Evolutionary conservation across 2,797 vertebrate genomes (phyloP).

Genomic region (Sphenopsis melanotis): DNA sequence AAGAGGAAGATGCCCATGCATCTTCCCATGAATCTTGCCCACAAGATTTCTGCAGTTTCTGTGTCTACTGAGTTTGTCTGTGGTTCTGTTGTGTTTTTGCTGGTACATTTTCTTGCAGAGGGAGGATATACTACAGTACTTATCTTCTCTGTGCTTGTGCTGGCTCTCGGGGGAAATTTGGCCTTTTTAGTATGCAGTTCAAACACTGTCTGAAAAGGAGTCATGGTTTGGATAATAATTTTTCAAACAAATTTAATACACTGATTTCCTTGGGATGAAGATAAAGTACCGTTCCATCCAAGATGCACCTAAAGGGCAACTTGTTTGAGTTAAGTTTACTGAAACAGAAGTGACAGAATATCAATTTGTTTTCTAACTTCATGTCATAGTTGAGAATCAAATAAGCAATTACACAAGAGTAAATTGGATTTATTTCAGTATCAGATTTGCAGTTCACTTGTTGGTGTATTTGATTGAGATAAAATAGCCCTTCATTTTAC

Average conservation of each 20-base stretch:
- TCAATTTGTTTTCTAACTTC: conserved; percentile 71
- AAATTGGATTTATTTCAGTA: conserved; percentile 72
- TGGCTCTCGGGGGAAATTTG: background rate
- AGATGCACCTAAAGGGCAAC: conserved; percentile 59
- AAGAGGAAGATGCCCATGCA: background rate
- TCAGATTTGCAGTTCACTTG: conserved; percentile 45
- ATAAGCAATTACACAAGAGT: conserved; percentile 69
- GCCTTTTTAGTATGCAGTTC: conserved; percentile 24
- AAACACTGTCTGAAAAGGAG: conserved; percentile 14
- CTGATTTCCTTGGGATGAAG: conserved; percentile 64
- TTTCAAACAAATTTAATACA: conserved; percentile 48
- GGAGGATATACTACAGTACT: background rate
- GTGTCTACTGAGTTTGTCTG: background rate
- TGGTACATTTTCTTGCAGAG: background rate
- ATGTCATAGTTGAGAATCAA: conserved; percentile 71
- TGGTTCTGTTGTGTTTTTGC: background rate
- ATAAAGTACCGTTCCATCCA: conserved; percentile 49
- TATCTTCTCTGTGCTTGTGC: background rate
- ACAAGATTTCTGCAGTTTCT: background rate
- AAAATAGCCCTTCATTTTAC: conserved; percentile 28
- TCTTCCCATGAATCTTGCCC: background rate
- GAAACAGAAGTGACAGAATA: conserved; percentile 73
- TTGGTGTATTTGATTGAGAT: conserved; percentile 28
- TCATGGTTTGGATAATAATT: conserved; percentile 37
- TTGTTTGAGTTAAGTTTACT: conserved; percentile 52